These are phyloP conservation scores for Spicauda simplicius DNA, from an alignment of 2,888 invertebrate genomes.

Conservation along the genomic window DNA sequence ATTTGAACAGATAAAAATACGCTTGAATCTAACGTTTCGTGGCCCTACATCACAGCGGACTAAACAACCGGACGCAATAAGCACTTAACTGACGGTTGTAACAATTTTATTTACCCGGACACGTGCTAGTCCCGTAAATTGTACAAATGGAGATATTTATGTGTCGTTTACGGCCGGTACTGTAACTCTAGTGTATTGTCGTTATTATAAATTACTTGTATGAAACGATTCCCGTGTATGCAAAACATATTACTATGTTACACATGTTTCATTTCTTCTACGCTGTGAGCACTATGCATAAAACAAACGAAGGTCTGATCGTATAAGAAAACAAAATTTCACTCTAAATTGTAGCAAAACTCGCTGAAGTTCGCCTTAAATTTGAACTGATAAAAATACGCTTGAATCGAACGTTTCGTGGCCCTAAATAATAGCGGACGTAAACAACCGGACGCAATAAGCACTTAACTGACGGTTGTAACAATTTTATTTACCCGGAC, in stretches of 20 bases:
- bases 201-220: not conserved
- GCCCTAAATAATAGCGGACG: not conserved
- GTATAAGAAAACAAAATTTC: too few relatives aligned
- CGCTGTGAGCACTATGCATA: too few relatives aligned
- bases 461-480: conserved; percentile 28
- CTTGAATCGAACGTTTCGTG: too few relatives aligned
- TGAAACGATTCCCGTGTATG: too few relatives aligned
- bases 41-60: not conserved
- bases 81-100: conserved; percentile 29
- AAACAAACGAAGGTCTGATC: too few relatives aligned
- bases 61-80: conserved; percentile 29
- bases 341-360: too few relatives aligned
- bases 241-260: too few relatives aligned
- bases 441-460: conserved; percentile 28
- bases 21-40: too few relatives aligned
- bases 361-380: too few relatives aligned
- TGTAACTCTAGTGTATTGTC: conserved; percentile 17
- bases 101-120: conserved; percentile 32
- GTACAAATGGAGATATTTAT: conserved; percentile 41
- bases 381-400: too few relatives aligned
- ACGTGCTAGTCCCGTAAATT: conserved; percentile 39
- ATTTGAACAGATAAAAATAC: too few relatives aligned
- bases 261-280: too few relatives aligned
- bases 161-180: conserved; percentile 38
- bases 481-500: conserved; percentile 31